Conservation (phyloP, 2,888 invertebrate species). For the Trachelus tabidus region DNA sequence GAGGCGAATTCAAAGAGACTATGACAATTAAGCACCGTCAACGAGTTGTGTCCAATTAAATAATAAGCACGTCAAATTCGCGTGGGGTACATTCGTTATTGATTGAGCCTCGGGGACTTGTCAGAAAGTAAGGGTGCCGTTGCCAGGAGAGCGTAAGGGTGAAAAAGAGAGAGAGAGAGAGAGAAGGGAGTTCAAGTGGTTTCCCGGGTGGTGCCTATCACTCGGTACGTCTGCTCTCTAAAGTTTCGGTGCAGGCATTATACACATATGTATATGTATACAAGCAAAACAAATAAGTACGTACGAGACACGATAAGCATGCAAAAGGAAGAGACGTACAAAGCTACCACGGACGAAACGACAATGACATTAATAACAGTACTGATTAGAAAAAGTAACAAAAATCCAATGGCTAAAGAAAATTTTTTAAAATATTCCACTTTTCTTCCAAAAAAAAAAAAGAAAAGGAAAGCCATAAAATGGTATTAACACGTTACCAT, state of each 20-base stretch:
- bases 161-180: conserved; percentile 15
- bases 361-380: too few relatives aligned
- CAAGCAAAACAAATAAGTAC: conserved; percentile 44
- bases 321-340: background rate
- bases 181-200: conserved; percentile 43
- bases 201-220: conserved; percentile 55
- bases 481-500: background rate
- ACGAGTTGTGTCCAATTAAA: conserved; percentile 22
- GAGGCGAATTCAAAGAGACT: background rate
- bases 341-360: background rate
- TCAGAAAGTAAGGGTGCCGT: conserved; percentile 27
- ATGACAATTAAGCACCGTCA: background rate
- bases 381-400: background rate
- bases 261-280: background rate
- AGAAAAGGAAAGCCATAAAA: background rate
- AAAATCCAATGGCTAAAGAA: background rate
- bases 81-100: conserved; percentile 46
- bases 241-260: background rate
- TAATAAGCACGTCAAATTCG: conserved; percentile 47
- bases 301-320: conserved; percentile 21
- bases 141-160: conserved; percentile 26
- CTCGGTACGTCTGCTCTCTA: conserved; percentile 49
- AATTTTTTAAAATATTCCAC: background rate
- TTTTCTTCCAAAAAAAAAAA: background rate
- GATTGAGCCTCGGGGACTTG: conserved; percentile 47